Evolutionary conservation across 1,140 invertebrate genomes (phyloP).

Genomic region (Bilobella aurantiaca): DNA sequence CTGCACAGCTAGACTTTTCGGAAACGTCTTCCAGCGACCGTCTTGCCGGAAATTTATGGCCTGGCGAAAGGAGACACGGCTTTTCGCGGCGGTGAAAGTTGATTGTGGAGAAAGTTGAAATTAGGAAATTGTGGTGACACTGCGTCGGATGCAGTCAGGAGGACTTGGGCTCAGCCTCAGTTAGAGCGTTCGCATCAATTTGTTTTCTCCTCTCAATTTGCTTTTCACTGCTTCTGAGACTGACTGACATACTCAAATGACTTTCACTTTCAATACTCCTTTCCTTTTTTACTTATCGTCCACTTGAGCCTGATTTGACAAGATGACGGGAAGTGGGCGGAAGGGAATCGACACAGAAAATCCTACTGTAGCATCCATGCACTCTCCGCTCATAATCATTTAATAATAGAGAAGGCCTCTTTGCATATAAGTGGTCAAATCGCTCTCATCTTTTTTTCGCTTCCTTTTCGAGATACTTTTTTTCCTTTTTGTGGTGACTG

Average conservation of each 20-base stretch:
- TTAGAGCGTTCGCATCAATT: not conserved
- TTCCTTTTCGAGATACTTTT: too few species aligned
- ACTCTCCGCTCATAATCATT: not conserved
- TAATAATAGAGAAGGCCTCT: not conserved
- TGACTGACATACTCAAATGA: not conserved
- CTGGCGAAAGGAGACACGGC: not conserved
- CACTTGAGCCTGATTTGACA: not conserved
- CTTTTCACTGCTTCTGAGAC: not conserved
- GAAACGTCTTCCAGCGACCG: too few species aligned
- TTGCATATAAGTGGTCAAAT: too few species aligned
- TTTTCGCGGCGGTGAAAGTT: too few species aligned
- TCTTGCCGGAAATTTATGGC: too few species aligned
- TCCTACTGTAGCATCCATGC: not conserved
- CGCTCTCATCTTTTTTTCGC: too few species aligned
- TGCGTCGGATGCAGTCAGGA: too few species aligned
- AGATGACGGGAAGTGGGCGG: not conserved
- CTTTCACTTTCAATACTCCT: conserved; percentile 4
- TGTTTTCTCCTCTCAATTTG: conserved; percentile 1
- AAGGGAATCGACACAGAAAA: not conserved
- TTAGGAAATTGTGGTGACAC: too few species aligned
- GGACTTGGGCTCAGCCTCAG: too few species aligned
- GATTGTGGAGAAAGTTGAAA: too few species aligned
- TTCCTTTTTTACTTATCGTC: not conserved
- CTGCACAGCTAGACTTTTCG: too few species aligned
- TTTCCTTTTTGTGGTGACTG: too few species aligned